phyloP scores from a whole-genome alignment of 37 sponge, comb jelly and placozoan species.

The Beroe ovata region DNA sequence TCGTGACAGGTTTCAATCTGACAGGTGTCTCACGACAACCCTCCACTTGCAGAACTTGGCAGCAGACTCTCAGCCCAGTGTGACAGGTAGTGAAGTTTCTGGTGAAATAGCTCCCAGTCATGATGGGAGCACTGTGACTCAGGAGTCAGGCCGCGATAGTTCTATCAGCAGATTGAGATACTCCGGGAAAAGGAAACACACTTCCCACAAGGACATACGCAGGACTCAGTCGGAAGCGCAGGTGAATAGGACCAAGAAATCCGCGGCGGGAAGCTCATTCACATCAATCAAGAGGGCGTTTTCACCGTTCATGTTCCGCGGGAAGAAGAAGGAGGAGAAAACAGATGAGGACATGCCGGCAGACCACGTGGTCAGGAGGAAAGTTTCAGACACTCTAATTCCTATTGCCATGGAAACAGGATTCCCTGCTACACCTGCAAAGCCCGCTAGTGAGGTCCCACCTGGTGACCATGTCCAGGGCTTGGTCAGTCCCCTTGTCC shows the following conservation, averaged over 20 bases:
- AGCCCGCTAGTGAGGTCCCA: background rate
- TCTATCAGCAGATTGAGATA: background rate
- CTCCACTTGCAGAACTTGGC: conserved; percentile 47
- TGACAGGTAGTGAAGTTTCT: background rate
- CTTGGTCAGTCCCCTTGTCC: conserved; percentile 30
- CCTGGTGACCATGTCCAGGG: background rate
- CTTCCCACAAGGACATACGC: background rate
- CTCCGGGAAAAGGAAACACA: background rate
- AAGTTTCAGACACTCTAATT: background rate
- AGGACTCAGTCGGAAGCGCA: conserved; percentile 59
- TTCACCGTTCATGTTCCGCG: conserved; percentile 7
- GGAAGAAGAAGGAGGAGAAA: conserved; percentile 42
- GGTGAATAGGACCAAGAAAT: conserved; percentile 37
- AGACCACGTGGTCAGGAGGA: background rate
- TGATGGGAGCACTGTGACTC: background rate
- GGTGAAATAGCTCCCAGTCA: background rate
- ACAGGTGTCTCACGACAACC: conserved; percentile 27
- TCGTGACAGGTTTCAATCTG: conserved; percentile 7
- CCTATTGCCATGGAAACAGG: conserved; percentile 54
- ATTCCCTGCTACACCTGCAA: conserved; percentile 7
- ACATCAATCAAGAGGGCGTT: conserved; percentile 1
- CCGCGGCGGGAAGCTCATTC: background rate
- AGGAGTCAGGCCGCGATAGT: background rate
- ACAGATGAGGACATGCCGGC: background rate
- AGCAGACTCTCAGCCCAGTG: conserved; percentile 39